Percentiles rank a stretch among this genome's conserved stretches.
Evolutionary conservation across 1,140 invertebrate genomes (phyloP).

Genomic region (Platorchestia sp.): DNA sequence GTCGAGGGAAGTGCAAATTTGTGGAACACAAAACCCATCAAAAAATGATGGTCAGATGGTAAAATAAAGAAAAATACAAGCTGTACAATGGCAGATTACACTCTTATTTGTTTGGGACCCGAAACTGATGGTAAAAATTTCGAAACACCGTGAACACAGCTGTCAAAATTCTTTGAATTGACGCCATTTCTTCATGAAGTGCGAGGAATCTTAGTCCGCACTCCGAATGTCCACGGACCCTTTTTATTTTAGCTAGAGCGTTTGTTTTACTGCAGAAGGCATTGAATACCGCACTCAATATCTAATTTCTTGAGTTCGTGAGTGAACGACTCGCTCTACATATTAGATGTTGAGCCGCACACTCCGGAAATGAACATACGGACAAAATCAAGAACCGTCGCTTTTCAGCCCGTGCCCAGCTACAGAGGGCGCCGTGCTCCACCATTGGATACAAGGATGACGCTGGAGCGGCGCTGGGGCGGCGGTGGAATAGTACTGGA

Average conservation of each 20-base stretch:
- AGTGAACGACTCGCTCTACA: not conserved
- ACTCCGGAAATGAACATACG: not conserved
- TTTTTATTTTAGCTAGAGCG: not conserved
- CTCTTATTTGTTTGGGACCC: not conserved
- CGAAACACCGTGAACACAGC: not conserved
- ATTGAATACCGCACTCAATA: too few relatives aligned
- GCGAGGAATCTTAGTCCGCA: not conserved
- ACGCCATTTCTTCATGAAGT: not conserved
- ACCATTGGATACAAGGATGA: not conserved
- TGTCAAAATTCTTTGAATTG: not conserved
- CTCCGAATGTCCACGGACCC: not conserved
- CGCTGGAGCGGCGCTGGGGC: too few relatives aligned
- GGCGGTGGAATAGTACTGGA: too few relatives aligned
- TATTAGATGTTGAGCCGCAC: not conserved
- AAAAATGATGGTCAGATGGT: not conserved
- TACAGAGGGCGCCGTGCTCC: too few relatives aligned
- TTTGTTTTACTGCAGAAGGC: not conserved
- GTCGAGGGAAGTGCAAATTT: too few relatives aligned
- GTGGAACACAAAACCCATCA: not conserved
- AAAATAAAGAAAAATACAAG: too few relatives aligned
- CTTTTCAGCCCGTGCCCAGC: too few relatives aligned
- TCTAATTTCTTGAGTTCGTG: too few relatives aligned
- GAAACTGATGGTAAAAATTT: not conserved
- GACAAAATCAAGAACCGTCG: too few relatives aligned
- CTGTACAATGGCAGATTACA: too few relatives aligned